Conservation (phyloP, 2,888 invertebrate species). For the Protonemura montana region DNA sequence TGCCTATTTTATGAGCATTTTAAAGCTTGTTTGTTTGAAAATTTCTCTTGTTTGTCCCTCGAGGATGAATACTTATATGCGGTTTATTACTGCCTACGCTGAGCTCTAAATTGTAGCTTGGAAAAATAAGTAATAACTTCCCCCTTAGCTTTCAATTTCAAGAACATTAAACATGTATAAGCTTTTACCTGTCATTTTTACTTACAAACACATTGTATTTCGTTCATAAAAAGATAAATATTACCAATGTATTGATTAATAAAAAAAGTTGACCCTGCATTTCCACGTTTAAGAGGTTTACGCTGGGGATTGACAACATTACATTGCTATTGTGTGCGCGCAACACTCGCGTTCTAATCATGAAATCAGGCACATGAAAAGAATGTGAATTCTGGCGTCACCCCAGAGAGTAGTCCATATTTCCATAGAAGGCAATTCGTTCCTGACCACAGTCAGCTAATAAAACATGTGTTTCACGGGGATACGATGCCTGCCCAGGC, state of each 20-base stretch:
- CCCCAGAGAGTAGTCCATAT: neutral
- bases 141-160: neutral
- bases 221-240: neutral
- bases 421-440: neutral
- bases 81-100: neutral
- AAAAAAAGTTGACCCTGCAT: neutral
- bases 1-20: neutral
- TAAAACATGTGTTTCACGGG: neutral
- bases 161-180: neutral
- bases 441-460: neutral
- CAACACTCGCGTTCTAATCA: neutral
- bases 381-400: neutral
- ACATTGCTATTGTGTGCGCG: neutral
- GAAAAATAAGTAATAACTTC: neutral
- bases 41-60: neutral
- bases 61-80: neutral
- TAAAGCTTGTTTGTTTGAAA: neutral
- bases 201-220: neutral
- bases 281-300: neutral
- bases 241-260: neutral
- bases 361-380: neutral
- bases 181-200: neutral
- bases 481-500: neutral
- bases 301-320: neutral
- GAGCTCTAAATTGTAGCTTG: neutral